Base-by-base conservation (phyloP, 64 coral and sea anemone genomes). In the Hydrozoanthus tunicans region DNA sequence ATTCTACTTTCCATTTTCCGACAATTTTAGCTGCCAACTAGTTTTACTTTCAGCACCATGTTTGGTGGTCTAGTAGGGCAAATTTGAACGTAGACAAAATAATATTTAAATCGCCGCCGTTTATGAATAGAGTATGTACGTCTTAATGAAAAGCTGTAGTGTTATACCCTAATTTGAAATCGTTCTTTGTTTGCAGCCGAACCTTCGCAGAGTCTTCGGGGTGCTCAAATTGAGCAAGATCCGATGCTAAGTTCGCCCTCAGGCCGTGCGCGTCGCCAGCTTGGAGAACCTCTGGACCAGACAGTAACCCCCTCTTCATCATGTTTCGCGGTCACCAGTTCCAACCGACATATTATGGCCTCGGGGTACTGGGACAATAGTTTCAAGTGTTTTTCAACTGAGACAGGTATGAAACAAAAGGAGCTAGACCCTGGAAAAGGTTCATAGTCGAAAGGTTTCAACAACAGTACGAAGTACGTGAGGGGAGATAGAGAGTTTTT, bases 311-410 rank as follows among this genome's bases (percentile, higher is more conserved):
- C 97, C 7, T 92, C 81, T 14, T 89, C 97, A 52, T 96, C 94
- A 27, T 99, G 97, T 86, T 99, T 99, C 8, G 92, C 88, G 14
- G 97, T 99, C 6, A 99, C 97, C 54, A 76, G 51, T 77, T 92
- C 95, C 53, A 99, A 99, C 68, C 93, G 93, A 15, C 79, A 90
- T 32, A 99, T 99, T 6, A 99, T 99, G 91, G 97, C 97, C 61
- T 99, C 92, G 67, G 97, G 97, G 3, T 99, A 99, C 85, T 99
- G 97, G 97, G 97, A 99, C 83, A 99, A 99, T 79, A 99, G 97
- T 62, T 99, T 99, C 70, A 99, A 99, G 5, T 96, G 94, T 20
- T 99, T 99, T 14, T 96, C 97, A 9, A 89, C 94, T 25, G 97
- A 99, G n/a, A 92, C 89, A 68, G 97, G 97, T 98, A 56, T 67